Evolutionary conservation across 2,888 invertebrate species (phyloP), one percentile per base, ranked within the genome.

Genomic region (Halocaridina rubra): DNA sequence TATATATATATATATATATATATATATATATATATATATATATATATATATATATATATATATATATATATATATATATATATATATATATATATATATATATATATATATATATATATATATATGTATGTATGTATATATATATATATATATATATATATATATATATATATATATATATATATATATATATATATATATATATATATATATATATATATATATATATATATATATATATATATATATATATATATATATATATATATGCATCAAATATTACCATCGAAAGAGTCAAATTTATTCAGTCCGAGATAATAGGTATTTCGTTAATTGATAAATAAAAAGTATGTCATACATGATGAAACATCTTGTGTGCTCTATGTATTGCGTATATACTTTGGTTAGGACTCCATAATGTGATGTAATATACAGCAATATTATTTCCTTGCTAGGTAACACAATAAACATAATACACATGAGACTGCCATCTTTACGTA

Each of bases 171-270:
- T 69, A 59, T 77, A 69, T 77, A 59, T 77, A 69, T 69, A 75
- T 69, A 77, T 77, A 59, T 59, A 77, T 77, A 69, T 59, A 77
- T 69, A 59, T 77, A 77, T 59, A 69, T 77, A 77, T 59, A 77
- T 69, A 69, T 69, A 77, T 59, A 69, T 59, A 39, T 39, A 39
- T n/a, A 74, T 74, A 74, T 74, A 74, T 74, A 74, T 74, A 74
- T 30, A 59, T 59, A 59, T 59, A 59, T 59, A 59, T 59, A 59
- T 59, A 59, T 59, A 59, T 59, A 59, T 59, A 8, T 59, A 59
- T 59, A 8, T 59, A 59, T 59, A 59, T 59, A 59, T 59, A 59
- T 59, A 59, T 59, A 59, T 59, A 59, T 59, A 59, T 59, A 59
- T 59, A 59, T 59, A 59, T 59, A 59, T 59, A 59, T 59, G 22